Evolutionary conservation across 2,113 vertebrate species (phyloP), one percentile per base, ranked within the genome.

Genomic region (Rhinichthys klamathensis): DNA sequence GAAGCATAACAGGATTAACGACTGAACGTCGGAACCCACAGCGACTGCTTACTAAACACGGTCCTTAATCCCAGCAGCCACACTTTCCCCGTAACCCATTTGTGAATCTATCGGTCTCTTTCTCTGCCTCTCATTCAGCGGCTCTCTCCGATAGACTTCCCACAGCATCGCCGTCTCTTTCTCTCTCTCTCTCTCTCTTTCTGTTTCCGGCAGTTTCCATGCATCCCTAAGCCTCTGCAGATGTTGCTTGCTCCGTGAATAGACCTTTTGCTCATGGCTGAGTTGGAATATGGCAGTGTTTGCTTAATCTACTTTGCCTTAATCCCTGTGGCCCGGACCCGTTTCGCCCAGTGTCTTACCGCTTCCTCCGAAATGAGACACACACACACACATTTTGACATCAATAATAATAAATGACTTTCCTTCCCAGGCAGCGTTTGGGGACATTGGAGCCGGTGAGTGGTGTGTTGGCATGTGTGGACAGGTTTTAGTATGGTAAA

Each of bases 231-330:
- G 87, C 87, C 85, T 74, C 63, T 78, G 70, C 88, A 89, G 85
- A 89, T 89, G 88, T 84, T 86, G 85, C 80, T 83, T 80, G 85
- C 77, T 89, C 67, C 13, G 78, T 84, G 85, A 82, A 80, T 84
- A 78, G 80, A 83, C 80, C 80, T 83, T 83, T 83, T 83, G 80
- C 80, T 83, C 80, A 83, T 77, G 82, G 74, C 83, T 84, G 54
- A 80, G 65, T 86, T 86, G 54, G 83, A 87, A 84, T 86, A 87
- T 89, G 82, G 82, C 82, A 86, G 72, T 63, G 69, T 84, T 30
- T 85, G 80, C 84, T 88, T 87, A 87, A 89, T 89, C 86, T 79
- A 86, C 84, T 89, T 89, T 86, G 44, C 88, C 74, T 80, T 88
- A 89, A 89, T 84, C 86, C 86, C 86, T 87, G 86, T 86, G 70